A percentile compares a stretch with the other conserved stretches of the same genome.
These are phyloP conservation scores for Psephotus haematonotus DNA, from an alignment of 2,113 vertebrate genomes.

Conservation along the genomic window DNA sequence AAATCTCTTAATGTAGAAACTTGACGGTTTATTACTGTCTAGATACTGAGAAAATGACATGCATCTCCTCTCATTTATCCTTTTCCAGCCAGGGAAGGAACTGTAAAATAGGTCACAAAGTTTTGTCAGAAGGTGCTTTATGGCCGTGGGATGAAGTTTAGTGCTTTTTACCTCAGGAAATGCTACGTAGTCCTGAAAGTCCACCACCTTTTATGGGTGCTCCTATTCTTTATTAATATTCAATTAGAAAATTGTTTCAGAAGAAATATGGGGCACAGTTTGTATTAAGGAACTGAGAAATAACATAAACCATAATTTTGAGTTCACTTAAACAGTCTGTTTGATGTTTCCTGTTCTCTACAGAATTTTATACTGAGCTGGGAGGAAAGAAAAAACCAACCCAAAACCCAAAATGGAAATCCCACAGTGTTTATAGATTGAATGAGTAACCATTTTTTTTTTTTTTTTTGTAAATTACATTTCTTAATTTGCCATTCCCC, in stretches of 20 bases:
- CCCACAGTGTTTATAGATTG: accelerated
- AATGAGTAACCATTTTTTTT: background rate
- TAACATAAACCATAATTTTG: background rate
- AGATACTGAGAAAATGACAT: background rate
- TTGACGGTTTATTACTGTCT: background rate
- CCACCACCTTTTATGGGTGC: background rate
- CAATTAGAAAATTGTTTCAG: background rate
- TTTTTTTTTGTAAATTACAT: background rate
- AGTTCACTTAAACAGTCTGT: background rate
- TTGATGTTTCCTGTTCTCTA: background rate
- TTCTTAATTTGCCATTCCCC: background rate
- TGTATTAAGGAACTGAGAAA: background rate
- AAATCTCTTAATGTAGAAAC: background rate
- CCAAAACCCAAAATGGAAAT: background rate
- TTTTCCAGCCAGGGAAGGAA: background rate
- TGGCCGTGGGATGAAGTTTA: background rate
- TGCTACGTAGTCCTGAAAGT: background rate
- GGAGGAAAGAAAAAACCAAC: background rate
- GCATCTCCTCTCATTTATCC: background rate
- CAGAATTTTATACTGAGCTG: background rate
- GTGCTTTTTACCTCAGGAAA: background rate
- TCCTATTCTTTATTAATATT: background rate
- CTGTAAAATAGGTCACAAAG: background rate
- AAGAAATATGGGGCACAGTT: background rate
- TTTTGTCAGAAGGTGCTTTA: background rate